Evolutionary conservation across 1,140 invertebrate species (phyloP), one percentile per base, ranked within the genome.

Genomic region (Psix sp.): DNA sequence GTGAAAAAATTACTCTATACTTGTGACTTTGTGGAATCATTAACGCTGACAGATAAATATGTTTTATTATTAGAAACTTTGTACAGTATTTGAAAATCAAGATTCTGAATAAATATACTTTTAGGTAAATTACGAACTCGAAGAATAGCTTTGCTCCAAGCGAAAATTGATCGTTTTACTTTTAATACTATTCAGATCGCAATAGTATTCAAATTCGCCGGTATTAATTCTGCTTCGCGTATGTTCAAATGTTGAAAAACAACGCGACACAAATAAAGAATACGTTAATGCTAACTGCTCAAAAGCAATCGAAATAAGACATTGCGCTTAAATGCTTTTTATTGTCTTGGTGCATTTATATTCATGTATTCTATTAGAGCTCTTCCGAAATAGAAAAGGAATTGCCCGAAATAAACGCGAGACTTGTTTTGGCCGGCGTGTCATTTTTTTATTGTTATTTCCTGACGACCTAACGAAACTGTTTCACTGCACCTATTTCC

Each of bases 1-100:
- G 42, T 29, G 35, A 74, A 74, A 74, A 74, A 74, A 63, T 67
- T 63, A 56, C 54, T 60, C 42, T 39, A 26, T 26, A 17, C 40
- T 29, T 36, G 45, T 45, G 49, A 59, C 60, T 51, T 24, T 49
- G 33, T 39, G 24, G 14, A 60, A 62, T 70, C 48, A 60, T 62
- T 70, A 48, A 9, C 42, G 42, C 48, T 70, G 56, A 62, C 56
- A 62, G 57, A 63, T 62, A 62, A 62, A 71, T 63, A 71, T 7
- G 56, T 48, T 62, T 46, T 43, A 51, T 63, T 62, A 57, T 63
- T 63, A 31, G 57, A 57, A 57, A 46, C 35, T 54, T 35, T 20
- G 31, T 10, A 26, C 17, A 40, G 11, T 20, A 3, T 9, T 11
- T 3, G 15, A 21, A 10, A 54, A 56, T 35, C 16, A 60, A 33